A percentile compares a stretch with the other conserved stretches of the same genome.
These are phyloP conservation scores for Morpho deidamia DNA, from an alignment of 2,888 invertebrate genomes.

Conservation along the genomic window DNA sequence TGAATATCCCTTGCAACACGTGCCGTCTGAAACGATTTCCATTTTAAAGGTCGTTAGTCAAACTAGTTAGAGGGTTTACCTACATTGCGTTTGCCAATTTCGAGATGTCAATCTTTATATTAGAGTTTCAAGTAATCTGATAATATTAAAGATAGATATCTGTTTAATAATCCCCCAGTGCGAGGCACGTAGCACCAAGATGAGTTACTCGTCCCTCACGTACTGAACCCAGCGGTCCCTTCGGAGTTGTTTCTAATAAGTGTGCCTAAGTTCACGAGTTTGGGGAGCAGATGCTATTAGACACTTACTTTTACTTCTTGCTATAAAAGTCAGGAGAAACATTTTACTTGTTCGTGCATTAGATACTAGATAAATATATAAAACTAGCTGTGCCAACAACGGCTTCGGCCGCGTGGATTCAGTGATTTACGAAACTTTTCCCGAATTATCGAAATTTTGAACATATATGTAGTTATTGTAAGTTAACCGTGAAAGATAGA, in stretches of 20 bases:
- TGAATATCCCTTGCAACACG: too few relatives aligned
- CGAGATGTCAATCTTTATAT: background rate
- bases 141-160: background rate
- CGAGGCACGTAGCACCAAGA: conserved; percentile 15
- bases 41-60: too few relatives aligned
- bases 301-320: conserved; percentile 1
- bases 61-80: too few relatives aligned
- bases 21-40: too few relatives aligned
- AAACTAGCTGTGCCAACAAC: too few relatives aligned
- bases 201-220: conserved; percentile 19
- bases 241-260: conserved; percentile 17
- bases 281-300: conserved; percentile 10
- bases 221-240: conserved; percentile 14
- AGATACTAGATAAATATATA: too few relatives aligned
- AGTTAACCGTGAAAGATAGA: too few relatives aligned
- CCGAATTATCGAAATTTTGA: too few relatives aligned
- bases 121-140: background rate
- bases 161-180: conserved; percentile 9
- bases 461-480: too few relatives aligned
- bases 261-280: conserved; percentile 15
- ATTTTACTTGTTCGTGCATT: too few relatives aligned
- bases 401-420: too few relatives aligned
- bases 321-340: background rate
- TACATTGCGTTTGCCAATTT: background rate
- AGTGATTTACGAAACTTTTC: too few relatives aligned